A percentile compares a stretch with the other conserved stretches of the same genome.
These are phyloP conservation scores for Ariopsis seemanni DNA, from an alignment of 2,113 vertebrate species.

Conservation along the genomic window DNA sequence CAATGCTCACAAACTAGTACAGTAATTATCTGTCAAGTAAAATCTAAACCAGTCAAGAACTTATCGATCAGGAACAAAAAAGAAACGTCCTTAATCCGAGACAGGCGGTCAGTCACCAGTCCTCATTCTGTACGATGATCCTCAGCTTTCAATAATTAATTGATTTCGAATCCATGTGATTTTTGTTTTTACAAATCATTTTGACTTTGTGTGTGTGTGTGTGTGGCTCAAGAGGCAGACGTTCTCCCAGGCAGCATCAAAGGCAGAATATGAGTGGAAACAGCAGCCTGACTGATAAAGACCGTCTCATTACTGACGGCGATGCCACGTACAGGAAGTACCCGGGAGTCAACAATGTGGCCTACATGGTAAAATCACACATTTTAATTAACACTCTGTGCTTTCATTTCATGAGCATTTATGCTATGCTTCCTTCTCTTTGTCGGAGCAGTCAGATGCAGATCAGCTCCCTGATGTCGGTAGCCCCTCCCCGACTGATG, in stretches of 20 bases:
- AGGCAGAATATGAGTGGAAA: slow-evolving; percentile 79
- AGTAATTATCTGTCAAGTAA: not conserved
- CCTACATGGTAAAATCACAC: slow-evolving; percentile 84
- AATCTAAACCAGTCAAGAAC: not conserved
- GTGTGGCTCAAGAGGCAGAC: slow-evolving; percentile 77
- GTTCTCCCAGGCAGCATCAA: slow-evolving; percentile 85
- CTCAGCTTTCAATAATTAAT: not conserved
- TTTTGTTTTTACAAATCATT: not conserved
- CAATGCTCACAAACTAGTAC: not conserved
- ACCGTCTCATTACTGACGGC: slow-evolving; percentile 83
- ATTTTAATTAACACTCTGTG: not conserved
- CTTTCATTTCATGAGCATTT: not conserved
- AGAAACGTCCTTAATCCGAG: not conserved
- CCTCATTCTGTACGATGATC: not conserved
- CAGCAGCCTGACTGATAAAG: slow-evolving; percentile 77
- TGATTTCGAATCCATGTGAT: not conserved
- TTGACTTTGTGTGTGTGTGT: slow-evolving; percentile 18
- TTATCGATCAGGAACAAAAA: not conserved
- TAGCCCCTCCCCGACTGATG: slow-evolving; percentile 80
- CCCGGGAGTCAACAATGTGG: slow-evolving; percentile 94
- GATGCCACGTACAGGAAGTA: slow-evolving; percentile 92
- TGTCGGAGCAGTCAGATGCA: slow-evolving; percentile 81
- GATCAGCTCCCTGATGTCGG: slow-evolving; percentile 83
- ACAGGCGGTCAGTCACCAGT: not conserved
- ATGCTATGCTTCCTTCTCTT: not conserved